phyloP scores from a whole-genome alignment of 2,797 vertebrate species.

The Hozukius guyotensis region DNA sequence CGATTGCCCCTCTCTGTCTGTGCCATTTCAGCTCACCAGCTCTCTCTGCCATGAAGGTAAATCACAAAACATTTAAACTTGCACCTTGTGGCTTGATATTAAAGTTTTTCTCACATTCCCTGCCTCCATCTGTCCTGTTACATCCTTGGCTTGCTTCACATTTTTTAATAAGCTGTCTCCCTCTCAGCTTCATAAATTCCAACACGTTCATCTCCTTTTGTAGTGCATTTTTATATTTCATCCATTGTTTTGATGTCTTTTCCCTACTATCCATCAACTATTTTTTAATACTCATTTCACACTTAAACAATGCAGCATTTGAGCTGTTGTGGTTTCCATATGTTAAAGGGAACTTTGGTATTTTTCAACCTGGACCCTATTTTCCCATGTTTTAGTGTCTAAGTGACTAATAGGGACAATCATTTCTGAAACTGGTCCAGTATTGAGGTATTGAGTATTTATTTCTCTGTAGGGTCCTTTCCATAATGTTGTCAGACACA shows the following conservation, averaged over 20 bases:
- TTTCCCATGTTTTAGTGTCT: too few species aligned
- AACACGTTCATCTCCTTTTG: not conserved
- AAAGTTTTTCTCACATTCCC: not conserved
- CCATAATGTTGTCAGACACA: too few species aligned
- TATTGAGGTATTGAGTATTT: too few species aligned
- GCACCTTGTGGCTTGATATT: not conserved
- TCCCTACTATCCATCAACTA: not conserved
- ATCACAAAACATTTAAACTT: conserved; percentile 21
- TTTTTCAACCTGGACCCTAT: too few species aligned
- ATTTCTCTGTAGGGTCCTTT: too few species aligned
- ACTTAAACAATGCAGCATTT: not conserved
- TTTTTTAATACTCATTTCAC: not conserved
- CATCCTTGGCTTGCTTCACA: not conserved
- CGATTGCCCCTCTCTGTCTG: conserved; percentile 24
- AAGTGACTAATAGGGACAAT: too few species aligned
- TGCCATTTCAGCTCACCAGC: conserved; percentile 27
- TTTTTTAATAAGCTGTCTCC: not conserved
- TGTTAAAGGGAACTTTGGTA: not conserved
- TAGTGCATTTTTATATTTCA: not conserved
- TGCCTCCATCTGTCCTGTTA: conserved; percentile 3
- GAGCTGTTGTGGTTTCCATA: not conserved
- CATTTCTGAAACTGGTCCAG: too few species aligned
- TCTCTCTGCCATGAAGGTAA: conserved; percentile 36
- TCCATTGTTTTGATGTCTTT: not conserved
- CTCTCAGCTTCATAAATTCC: not conserved